Evolutionary conservation across 2,797 vertebrate species (phyloP), one percentile per base, ranked within the genome.

Genomic region (Acanthurus leucopareius): DNA sequence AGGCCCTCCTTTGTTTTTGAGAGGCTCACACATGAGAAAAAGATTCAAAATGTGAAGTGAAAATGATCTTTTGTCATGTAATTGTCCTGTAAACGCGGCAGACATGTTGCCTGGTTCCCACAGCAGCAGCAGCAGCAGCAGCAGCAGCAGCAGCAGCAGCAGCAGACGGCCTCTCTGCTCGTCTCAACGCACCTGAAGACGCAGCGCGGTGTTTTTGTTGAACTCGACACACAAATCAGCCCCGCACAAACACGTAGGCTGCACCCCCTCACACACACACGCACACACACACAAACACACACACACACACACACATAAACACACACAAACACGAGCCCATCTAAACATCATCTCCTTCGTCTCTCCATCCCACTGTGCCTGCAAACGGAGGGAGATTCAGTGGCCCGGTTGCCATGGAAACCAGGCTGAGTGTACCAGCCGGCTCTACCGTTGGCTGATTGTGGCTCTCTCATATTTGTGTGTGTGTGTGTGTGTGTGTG

Each of bases 341-440:
- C 86, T 75, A 88, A 89, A 84, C 91, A 85, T 74, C 80, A 82
- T 86, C 87, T 81, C 84, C 79, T 88, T 70, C 82, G 80, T 90
- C 89, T 91, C 88, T 88, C 89, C 90, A 92, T 92, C 93, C 91
- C 85, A 93, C 91, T 84, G 89, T 77, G 90, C 91, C 82, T 88
- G 89, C 88, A 82, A 89, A 86, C 88, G 75, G 77, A 84, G 91
- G 90, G 89, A 94, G 91, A 95, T 89, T 94, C 93, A 89, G 90
- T 88, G 90, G 91, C 90, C 86, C 64, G 86, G 94, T 96, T 93
- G 83, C 94, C 92, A 93, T 93, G 90, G 94, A 91, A 95, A 96
- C 96, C 94, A 84, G 88, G 93, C 94, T 57, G 83, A 90, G 93
- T 90, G 92, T 94, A 95, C 90, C 91, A 93, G 82, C 87, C 86